These are phyloP conservation scores for Hippocampus abdominalis DNA, from an alignment of 2,113 vertebrate genomes.

Conservation along the genomic window DNA sequence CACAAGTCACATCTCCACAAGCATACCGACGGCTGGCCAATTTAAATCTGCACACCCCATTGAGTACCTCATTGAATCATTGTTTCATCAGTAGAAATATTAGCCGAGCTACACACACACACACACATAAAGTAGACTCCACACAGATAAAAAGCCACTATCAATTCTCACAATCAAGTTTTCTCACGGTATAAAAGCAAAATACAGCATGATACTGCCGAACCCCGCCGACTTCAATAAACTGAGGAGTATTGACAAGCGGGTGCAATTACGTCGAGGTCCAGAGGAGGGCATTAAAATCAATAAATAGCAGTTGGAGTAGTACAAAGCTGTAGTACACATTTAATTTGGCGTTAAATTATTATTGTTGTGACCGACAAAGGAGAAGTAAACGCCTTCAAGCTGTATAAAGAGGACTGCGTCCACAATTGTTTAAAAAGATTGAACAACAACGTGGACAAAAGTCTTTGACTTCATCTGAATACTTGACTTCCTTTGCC, in stretches of 20 bases:
- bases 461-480: background rate
- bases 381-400: background rate
- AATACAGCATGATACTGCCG: too few relatives aligned
- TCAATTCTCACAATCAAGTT: too few relatives aligned
- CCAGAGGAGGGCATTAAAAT: constrained; percentile 47
- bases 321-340: background rate
- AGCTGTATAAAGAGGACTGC: background rate
- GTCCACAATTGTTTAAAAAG: background rate
- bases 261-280: constrained; percentile 21
- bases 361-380: background rate
- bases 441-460: background rate
- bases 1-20: constrained; percentile 32
- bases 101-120: constrained; percentile 38
- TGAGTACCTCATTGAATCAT: constrained; percentile 57
- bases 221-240: too few relatives aligned
- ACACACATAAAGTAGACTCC: background rate
- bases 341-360: constrained; percentile 4
- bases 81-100: constrained; percentile 60
- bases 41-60: constrained; percentile 39
- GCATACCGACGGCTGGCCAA: constrained; percentile 39
- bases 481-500: background rate
- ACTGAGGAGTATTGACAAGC: background rate
- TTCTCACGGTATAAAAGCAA: too few relatives aligned
- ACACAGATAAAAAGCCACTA: background rate
- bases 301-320: background rate